Percentiles rank a stretch among this genome's conserved stretches.
phyloP scores from a whole-genome alignment of 2,888 invertebrate species.

The Nymphalis urticae region DNA sequence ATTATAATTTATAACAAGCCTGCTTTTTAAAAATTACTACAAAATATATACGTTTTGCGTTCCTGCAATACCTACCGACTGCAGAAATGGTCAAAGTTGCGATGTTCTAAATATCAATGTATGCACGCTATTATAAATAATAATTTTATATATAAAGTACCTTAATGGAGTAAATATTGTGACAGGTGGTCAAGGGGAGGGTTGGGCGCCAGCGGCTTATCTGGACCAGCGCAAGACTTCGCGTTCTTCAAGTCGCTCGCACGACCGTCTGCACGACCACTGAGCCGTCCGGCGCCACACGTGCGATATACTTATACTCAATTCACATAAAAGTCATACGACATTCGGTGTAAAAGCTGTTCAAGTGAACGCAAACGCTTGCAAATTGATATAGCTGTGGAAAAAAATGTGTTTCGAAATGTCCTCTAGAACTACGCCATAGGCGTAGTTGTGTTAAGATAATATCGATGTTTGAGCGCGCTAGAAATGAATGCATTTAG shows the following conservation, averaged over 20 bases:
- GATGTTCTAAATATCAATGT: no score
- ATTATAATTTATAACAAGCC: no score
- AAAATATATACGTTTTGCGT: no score
- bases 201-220: constrained; percentile 97
- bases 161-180: no score
- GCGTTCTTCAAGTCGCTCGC: constrained; percentile 86
- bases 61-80: no score
- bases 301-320: no score
- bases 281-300: constrained; percentile 47
- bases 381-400: background rate
- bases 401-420: constrained; percentile 3
- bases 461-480: constrained; percentile 24
- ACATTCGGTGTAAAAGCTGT: background rate
- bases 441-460: constrained; percentile 11
- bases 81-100: no score
- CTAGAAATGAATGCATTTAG: constrained; percentile 28
- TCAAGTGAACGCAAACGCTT: background rate
- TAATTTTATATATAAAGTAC: no score
- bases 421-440: constrained; percentile 11
- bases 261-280: constrained; percentile 81
- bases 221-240: constrained; percentile 91
- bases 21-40: no score
- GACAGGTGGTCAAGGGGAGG: constrained; percentile 86
- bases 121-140: no score
- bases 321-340: background rate